Conservation (phyloP, 2,888 invertebrate species). For the Axea sp. region DNA sequence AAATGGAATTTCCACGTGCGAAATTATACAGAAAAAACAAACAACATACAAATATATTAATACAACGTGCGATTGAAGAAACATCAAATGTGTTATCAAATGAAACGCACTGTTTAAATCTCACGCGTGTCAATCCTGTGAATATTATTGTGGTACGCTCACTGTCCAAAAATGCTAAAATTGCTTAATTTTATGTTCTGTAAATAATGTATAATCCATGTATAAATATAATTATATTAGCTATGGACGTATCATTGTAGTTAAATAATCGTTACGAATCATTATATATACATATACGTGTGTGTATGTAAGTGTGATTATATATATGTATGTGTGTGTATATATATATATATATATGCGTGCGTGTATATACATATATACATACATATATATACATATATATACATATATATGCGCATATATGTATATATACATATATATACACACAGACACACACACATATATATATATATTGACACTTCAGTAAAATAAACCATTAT, state of each 20-base stretch:
- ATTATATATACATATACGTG: constrained; percentile 78
- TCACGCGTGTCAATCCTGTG: constrained; percentile 64
- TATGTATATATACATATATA: too few relatives aligned
- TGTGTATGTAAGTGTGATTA: too few relatives aligned
- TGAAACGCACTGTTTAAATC: constrained; percentile 41
- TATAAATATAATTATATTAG: constrained; percentile 78
- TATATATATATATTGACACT: constrained; percentile 78
- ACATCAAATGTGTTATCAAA: constrained; percentile 47
- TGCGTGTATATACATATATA: too few relatives aligned
- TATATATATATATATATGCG: too few relatives aligned
- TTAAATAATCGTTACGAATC: constrained; percentile 77
- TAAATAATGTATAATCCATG: constrained; percentile 80
- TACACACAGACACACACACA: constrained; percentile 75
- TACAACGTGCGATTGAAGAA: constrained; percentile 33
- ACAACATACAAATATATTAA: constrained; percentile 47
- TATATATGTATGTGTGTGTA: too few relatives aligned
- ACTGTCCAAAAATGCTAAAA: constrained; percentile 68
- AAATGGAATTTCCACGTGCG: constrained; percentile 50
- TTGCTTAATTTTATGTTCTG: constrained; percentile 77
- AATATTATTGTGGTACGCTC: constrained; percentile 68
- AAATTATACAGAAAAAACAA: constrained; percentile 40
- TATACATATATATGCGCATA: too few relatives aligned
- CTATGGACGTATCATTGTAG: constrained; percentile 77
- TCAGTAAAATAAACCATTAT: constrained; percentile 79
- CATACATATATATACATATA: too few relatives aligned